A percentile compares a stretch with the other conserved stretches of the same genome.
phyloP scores from a whole-genome alignment of 92 coral and sea anemone species.

The Pocillopora meandrina region DNA sequence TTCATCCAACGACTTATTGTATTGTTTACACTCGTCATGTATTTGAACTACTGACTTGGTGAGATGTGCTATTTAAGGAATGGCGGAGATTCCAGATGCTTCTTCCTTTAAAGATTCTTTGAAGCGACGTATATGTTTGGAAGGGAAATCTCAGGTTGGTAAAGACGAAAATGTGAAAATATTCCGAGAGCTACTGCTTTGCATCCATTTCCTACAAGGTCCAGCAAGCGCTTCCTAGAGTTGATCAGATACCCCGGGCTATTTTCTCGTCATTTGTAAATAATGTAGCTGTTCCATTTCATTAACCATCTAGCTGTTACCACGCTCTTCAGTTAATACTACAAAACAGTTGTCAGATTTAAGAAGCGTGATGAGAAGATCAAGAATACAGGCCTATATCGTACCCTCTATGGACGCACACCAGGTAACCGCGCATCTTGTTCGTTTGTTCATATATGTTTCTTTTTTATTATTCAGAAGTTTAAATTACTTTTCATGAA shows the following conservation, averaged over 20 bases:
- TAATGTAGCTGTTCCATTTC: neutral
- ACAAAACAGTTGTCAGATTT: constrained; percentile 68
- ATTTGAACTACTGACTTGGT: too few relatives aligned
- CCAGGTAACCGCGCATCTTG: constrained; percentile 56
- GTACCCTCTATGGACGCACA: constrained; percentile 93
- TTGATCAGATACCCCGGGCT: neutral
- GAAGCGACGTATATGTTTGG: constrained; percentile 34
- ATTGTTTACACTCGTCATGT: too few relatives aligned
- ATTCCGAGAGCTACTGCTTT: neutral
- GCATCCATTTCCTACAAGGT: neutral
- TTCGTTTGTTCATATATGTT: neutral
- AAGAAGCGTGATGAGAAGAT: constrained; percentile 65
- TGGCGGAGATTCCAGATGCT: constrained; percentile 27
- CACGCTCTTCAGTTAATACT: constrained; percentile 73
- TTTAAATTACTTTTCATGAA: neutral
- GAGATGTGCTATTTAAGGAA: constrained; percentile 4
- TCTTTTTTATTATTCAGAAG: neutral
- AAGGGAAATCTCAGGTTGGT: constrained; percentile 54
- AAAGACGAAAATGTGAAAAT: neutral
- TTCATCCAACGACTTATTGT: too few relatives aligned
- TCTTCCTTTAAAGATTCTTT: constrained; percentile 23
- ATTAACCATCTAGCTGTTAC: constrained; percentile 63
- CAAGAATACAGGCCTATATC: constrained; percentile 78
- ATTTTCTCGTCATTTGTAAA: neutral
- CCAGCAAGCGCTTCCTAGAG: neutral